phyloP scores from a whole-genome alignment of 1,140 invertebrate genomes.

The Drosophila nigromelanica region DNA sequence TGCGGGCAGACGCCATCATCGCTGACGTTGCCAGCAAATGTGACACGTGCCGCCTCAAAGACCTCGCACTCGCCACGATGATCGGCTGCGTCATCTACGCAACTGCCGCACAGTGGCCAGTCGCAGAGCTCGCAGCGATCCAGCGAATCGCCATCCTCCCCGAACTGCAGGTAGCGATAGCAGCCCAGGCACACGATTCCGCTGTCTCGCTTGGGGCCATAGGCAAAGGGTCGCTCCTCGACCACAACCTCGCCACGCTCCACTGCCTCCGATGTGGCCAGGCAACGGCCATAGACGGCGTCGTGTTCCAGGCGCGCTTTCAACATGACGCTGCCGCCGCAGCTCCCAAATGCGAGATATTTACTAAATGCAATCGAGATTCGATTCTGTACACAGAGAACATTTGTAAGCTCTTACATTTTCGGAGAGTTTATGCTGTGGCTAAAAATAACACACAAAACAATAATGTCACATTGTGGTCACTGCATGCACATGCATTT shows the following conservation, averaged over 20 bases:
- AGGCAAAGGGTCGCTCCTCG: slow-evolving; percentile 88
- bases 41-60: slow-evolving; percentile 85
- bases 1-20: slow-evolving; percentile 87
- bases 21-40: slow-evolving; percentile 87
- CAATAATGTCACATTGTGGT: neutral
- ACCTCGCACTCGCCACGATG: slow-evolving; percentile 88
- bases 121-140: slow-evolving; percentile 88
- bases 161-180: slow-evolving; percentile 86
- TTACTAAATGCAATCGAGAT: slow-evolving; percentile 12
- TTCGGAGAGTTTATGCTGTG: neutral
- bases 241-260: slow-evolving; percentile 89
- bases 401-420: neutral
- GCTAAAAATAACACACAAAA: slow-evolving; percentile 27
- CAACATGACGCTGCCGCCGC: slow-evolving; percentile 49
- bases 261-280: slow-evolving; percentile 87
- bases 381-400: slow-evolving; percentile 6
- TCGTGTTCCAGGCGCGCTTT: slow-evolving; percentile 73
- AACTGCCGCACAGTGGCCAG: slow-evolving; percentile 91
- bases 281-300: slow-evolving; percentile 87
- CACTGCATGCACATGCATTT: neutral
- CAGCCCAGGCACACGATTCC: slow-evolving; percentile 90
- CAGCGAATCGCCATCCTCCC: slow-evolving; percentile 84
- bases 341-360: slow-evolving; percentile 27
- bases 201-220: slow-evolving; percentile 89
- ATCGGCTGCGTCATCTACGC: slow-evolving; percentile 84